These are phyloP conservation scores for Oreortyx pictus DNA, from an alignment of 2,797 vertebrate species.

Conservation along the genomic window DNA sequence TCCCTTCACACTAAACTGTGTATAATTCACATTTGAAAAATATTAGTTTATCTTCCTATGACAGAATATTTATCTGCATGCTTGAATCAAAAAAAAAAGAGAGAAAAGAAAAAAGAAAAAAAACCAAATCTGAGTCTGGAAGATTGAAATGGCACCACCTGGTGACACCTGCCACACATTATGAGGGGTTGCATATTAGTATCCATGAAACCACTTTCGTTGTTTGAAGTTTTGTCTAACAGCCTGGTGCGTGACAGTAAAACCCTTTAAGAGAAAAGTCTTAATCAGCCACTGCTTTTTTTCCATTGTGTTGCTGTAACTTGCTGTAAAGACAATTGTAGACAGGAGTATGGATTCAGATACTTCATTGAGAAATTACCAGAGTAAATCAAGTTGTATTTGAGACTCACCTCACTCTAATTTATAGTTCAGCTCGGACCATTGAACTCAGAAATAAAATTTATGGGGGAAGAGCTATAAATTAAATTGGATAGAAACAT, in stretches of 20 bases:
- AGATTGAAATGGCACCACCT: slow-evolving; percentile 31
- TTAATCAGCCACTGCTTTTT: not conserved
- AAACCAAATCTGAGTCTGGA: not conserved
- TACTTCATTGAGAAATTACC: slow-evolving; percentile 70
- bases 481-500: slow-evolving; percentile 79
- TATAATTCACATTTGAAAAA: not conserved
- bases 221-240: not conserved
- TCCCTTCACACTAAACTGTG: not conserved
- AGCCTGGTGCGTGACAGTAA: not conserved
- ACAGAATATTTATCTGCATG: not conserved
- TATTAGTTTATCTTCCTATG: accelerated
- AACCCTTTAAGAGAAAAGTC: slow-evolving; percentile 10
- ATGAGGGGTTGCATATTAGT: not conserved
- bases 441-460: slow-evolving; percentile 81
- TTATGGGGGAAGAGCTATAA: slow-evolving; percentile 81
- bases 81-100: not conserved
- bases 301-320: not conserved
- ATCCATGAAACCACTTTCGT: not conserved
- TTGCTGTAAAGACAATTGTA: slow-evolving; percentile 38
- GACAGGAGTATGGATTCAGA: not conserved
- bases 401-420: slow-evolving; percentile 73
- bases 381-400: slow-evolving; percentile 63
- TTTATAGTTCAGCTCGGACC: slow-evolving; percentile 77
- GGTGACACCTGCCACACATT: slow-evolving; percentile 27
- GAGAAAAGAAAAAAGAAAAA: no score